These are phyloP conservation scores for Sitta carolinensis DNA, from an alignment of 2,797 vertebrate species.

Conservation along the genomic window DNA sequence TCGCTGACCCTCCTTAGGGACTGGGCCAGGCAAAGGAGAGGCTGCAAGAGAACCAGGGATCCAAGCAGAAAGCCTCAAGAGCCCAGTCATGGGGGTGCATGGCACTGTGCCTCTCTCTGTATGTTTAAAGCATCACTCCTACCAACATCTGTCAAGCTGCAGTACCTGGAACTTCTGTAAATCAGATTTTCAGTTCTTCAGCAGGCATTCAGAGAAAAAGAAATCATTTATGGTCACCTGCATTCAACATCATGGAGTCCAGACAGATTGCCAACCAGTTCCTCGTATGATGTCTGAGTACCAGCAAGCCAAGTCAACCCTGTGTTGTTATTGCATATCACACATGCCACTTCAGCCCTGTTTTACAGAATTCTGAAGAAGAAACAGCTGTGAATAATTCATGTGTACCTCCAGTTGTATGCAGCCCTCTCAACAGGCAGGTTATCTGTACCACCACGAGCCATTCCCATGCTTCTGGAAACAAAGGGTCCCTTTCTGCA, in stretches of 20 bases:
- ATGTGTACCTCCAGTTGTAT: neutral
- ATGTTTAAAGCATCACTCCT: neutral
- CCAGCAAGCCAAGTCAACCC: neutral
- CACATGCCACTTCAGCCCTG: neutral
- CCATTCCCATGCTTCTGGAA: neutral
- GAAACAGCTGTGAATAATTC: slow-evolving; percentile 44
- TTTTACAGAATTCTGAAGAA: neutral
- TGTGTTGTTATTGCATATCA: neutral
- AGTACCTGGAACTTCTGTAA: neutral
- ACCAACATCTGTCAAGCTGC: neutral
- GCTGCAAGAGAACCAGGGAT: neutral
- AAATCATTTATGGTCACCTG: neutral
- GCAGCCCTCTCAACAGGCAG: neutral
- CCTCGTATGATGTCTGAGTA: rapidly evolving
- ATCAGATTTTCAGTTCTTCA: neutral
- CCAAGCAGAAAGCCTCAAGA: neutral
- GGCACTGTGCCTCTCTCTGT: neutral
- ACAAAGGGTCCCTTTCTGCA: slow-evolving; percentile 50
- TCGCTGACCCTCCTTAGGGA: rapidly evolving
- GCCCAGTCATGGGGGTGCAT: rapidly evolving
- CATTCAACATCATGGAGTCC: neutral
- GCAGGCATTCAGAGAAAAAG: neutral
- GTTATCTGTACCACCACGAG: slow-evolving; percentile 50
- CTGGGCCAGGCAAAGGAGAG: neutral
- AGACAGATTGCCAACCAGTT: neutral